Evolutionary conservation across 23 tunicate species (phyloP).

Genomic region (Styela clava): DNA sequence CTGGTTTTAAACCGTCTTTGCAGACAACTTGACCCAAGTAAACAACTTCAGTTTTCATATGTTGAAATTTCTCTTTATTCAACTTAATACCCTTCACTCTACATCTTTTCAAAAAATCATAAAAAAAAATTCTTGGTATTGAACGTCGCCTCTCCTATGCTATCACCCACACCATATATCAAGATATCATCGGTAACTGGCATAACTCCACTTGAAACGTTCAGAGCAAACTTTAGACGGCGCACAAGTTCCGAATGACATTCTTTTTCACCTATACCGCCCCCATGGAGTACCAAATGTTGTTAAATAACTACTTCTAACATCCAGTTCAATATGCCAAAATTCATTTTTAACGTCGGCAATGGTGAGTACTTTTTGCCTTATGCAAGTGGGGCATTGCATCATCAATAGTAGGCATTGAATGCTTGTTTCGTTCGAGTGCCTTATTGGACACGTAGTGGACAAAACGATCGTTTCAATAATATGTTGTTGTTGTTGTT

Average conservation of each 20-base stretch:
- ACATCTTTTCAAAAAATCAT: conserved; percentile 12
- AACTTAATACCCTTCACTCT: conserved; percentile 2
- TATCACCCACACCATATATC: too few relatives aligned
- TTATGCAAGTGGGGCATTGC: neutral
- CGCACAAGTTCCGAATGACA: neutral
- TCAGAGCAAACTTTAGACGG: too few relatives aligned
- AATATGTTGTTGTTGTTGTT: too few relatives aligned
- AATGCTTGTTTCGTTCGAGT: too few relatives aligned
- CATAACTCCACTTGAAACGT: too few relatives aligned
- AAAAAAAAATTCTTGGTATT: conserved; percentile 8
- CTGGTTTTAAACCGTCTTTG: conserved; percentile 31
- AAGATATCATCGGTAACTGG: too few relatives aligned
- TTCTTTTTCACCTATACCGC: neutral
- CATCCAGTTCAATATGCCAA: conserved; percentile 1
- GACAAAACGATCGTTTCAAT: too few relatives aligned
- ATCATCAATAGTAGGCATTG: too few relatives aligned
- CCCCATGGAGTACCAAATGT: neutral
- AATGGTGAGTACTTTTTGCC: neutral
- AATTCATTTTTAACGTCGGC: neutral
- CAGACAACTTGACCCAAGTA: neutral
- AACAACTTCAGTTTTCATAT: neutral
- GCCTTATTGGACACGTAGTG: too few relatives aligned
- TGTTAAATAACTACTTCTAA: neutral
- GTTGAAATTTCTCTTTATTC: too few relatives aligned
- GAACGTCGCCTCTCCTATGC: neutral